A percentile compares a stretch with the other conserved stretches of the same genome.
These are phyloP conservation scores for Axinella damicornis DNA, from an alignment of 37 sponge, comb jelly and placozoan species.

Conservation along the genomic window DNA sequence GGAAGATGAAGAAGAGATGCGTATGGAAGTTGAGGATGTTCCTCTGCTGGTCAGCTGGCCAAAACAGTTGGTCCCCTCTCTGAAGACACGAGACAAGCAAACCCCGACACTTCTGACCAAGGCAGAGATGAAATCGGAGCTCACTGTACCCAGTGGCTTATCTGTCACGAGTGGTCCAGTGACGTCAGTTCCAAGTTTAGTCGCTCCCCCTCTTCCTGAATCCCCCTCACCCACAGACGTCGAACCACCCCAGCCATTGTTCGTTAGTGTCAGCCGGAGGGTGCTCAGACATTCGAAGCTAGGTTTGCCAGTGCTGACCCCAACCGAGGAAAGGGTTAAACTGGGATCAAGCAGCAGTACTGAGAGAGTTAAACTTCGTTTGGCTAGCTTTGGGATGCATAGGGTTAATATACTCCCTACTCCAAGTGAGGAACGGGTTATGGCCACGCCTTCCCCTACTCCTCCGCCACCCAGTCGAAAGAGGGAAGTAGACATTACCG, in stretches of 20 bases:
- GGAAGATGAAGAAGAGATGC: neutral
- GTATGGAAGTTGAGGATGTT: neutral
- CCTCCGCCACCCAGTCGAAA: neutral
- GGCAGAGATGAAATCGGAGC: no score
- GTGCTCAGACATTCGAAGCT: no score
- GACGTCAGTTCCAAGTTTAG: no score
- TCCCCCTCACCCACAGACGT: no score
- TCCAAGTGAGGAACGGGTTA: neutral
- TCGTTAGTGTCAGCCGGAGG: neutral
- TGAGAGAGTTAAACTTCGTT: neutral
- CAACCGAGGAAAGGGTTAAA: no score
- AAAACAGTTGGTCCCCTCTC: neutral
- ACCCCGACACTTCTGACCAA: no score
- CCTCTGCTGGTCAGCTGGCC: neutral
- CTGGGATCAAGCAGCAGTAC: neutral
- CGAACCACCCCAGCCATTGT: neutral
- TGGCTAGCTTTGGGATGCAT: neutral
- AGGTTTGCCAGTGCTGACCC: no score
- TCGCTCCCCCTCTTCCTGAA: no score
- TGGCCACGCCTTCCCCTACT: no score
- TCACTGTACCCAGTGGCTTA: no score
- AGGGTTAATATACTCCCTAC: constrained; percentile 1
- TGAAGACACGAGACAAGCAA: no score
- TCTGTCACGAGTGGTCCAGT: no score
- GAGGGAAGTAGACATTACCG: constrained; percentile 15